Evolutionary conservation across 2,888 invertebrate species (phyloP).

Genomic region (Hylaea fasciaria): DNA sequence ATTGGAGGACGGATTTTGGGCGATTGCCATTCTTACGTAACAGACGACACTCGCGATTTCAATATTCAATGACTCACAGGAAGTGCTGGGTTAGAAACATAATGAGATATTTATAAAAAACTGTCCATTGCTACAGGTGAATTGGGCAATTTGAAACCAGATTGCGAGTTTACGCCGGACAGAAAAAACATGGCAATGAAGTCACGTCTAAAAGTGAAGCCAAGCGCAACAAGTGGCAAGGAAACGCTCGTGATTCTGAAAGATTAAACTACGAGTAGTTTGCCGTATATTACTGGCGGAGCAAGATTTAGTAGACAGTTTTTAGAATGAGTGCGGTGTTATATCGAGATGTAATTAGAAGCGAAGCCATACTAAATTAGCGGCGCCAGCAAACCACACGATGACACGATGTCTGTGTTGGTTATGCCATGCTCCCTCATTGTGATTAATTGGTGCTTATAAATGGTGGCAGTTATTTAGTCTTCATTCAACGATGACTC

Average conservation of each 20-base stretch:
- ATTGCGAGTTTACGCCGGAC: slow-evolving; percentile 63
- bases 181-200: slow-evolving; percentile 72
- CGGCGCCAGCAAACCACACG: slow-evolving; percentile 45
- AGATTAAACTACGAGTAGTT: slow-evolving; percentile 38
- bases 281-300: slow-evolving; percentile 23
- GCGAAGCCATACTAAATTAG: slow-evolving; percentile 53
- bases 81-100: slow-evolving; percentile 55
- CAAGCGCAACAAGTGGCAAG: slow-evolving; percentile 74
- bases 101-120: slow-evolving; percentile 60
- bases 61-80: slow-evolving; percentile 58
- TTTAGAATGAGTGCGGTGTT: slow-evolving; percentile 18
- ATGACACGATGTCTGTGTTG: slow-evolving; percentile 52
- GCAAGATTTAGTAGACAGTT: slow-evolving; percentile 49
- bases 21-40: slow-evolving; percentile 68
- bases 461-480: slow-evolving; percentile 42
- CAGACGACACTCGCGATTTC: slow-evolving; percentile 49
- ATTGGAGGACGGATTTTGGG: slow-evolving; percentile 61
- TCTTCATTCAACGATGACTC: slow-evolving; percentile 30
- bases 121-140: slow-evolving; percentile 57
- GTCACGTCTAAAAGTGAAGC: slow-evolving; percentile 72
- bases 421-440: slow-evolving; percentile 51
- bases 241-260: slow-evolving; percentile 49
- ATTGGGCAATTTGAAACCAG: slow-evolving; percentile 69
- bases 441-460: slow-evolving; percentile 56
- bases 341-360: slow-evolving; percentile 56